Percentiles rank a stretch among this genome's conserved stretches.
Conservation (phyloP, 2,113 vertebrate species). For the Nicator chloris region DNA sequence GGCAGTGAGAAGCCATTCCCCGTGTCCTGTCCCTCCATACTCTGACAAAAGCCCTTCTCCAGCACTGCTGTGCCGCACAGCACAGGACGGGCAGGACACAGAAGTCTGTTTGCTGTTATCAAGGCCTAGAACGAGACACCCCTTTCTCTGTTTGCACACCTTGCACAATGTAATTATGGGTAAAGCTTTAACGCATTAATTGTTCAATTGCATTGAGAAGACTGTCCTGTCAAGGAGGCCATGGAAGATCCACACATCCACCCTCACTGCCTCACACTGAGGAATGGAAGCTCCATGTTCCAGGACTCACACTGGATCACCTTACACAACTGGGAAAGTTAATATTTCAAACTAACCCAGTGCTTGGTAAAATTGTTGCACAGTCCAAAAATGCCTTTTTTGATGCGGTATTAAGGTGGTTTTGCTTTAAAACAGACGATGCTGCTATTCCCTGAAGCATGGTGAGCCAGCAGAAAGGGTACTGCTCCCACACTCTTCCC, state of each 20-base stretch:
- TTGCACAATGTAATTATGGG: background rate
- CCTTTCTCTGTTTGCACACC: background rate
- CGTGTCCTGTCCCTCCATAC: background rate
- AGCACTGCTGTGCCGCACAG: background rate
- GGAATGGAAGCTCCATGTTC: rapidly evolving
- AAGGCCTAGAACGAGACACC: background rate
- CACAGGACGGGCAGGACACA: background rate
- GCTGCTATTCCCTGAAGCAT: background rate
- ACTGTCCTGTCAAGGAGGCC: background rate
- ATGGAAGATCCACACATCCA: background rate
- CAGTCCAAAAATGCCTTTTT: background rate
- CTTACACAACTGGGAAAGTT: background rate
- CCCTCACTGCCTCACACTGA: background rate
- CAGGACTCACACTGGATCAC: background rate
- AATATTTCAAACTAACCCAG: background rate
- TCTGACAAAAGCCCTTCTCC: background rate
- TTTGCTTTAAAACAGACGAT: background rate
- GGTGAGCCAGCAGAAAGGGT: background rate
- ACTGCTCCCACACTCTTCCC: background rate
- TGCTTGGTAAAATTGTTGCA: background rate
- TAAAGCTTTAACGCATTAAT: background rate
- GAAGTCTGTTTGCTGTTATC: background rate
- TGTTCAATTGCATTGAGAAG: background rate
- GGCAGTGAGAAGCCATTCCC: background rate
- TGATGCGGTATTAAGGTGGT: background rate